Evolutionary conservation across 2,113 vertebrate species (phyloP).

Genomic region (Coreoperca whiteheadi): DNA sequence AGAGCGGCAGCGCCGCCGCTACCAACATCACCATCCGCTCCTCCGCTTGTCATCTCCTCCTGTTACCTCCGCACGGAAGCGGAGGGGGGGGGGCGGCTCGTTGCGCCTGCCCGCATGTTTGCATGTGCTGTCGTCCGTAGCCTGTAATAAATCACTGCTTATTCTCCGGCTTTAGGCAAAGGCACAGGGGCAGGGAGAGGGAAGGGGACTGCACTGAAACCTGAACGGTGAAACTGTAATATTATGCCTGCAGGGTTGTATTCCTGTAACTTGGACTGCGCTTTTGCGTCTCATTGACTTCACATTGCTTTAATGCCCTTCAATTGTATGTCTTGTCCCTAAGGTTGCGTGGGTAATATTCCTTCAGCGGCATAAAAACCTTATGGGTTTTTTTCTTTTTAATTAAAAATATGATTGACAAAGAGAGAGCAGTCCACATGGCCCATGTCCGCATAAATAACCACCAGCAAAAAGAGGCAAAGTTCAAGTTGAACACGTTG

Average conservation of each 20-base stretch:
- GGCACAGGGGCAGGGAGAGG: neutral
- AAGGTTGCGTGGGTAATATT: neutral
- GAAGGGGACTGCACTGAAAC: neutral
- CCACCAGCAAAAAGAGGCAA: neutral
- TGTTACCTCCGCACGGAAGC: slow-evolving; percentile 16
- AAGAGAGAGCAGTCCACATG: neutral
- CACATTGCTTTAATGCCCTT: neutral
- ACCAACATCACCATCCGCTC: slow-evolving; percentile 42
- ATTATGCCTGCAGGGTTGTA: neutral
- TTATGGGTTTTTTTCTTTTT: neutral
- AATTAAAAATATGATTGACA: neutral
- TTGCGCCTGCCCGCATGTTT: slow-evolving; percentile 28
- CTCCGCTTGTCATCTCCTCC: slow-evolving; percentile 61
- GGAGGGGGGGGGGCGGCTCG: slow-evolving; percentile 16
- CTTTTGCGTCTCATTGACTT: neutral
- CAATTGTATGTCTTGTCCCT: too few species aligned
- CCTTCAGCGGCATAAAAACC: neutral
- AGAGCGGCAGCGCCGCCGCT: slow-evolving; percentile 8
- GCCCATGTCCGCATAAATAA: neutral
- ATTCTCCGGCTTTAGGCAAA: slow-evolving; percentile 15
- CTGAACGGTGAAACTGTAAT: neutral
- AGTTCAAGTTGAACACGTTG: slow-evolving; percentile 47
- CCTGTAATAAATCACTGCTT: slow-evolving; percentile 39
- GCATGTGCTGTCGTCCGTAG: slow-evolving; percentile 46
- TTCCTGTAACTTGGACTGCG: slow-evolving; percentile 5